Evolutionary conservation across 2,888 invertebrate genomes (phyloP), one percentile per base, ranked within the genome.

Genomic region (Leptarthrus brevirostris): DNA sequence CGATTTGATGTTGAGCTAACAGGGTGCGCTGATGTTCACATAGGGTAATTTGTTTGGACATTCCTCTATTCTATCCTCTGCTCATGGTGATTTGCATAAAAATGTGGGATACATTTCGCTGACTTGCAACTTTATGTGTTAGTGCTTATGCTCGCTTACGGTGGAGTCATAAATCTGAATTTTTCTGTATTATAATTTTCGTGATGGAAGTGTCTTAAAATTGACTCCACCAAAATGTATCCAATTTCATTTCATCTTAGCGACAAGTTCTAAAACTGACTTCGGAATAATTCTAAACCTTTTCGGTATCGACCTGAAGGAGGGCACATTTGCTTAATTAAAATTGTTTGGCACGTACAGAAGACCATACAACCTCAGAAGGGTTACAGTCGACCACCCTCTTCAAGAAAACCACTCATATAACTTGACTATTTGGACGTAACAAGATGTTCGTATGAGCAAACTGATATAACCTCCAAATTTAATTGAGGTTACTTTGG

Each of bases 401-500:
- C 26, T 26, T 8, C 24, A 16, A 22, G 20, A 8, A n/a, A 24
- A n/a, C 24, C 44, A 47, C 16, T 16, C 24, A 24, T 24, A 66
- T 49, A 47, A 66, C 47, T 26, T 12, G 14, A 10, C 12, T 44
- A 14, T 47, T 49, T 30, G 49, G 24, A 24, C 34, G 26, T 47
- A 47, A 44, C 44, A 44, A 66, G 16, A 24, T 26, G 49, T 30
- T 47, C 30, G 26, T 66, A 14, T 10, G n/a, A 22, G 44, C 18
- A 66, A 16, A 8, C 44, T 44, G 16, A 26, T 22, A 66, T 47
- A 66, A 44, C 66, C 44, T 66, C 49, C 66, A 66, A 66, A 66
- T 66, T 66, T 66, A 66, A 66, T 66, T 66, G 66, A 26, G 66
- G 66, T 66, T 66, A 66, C 47, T 49, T 66, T 18, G 26, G 66